Percentiles rank a stretch among this genome's conserved stretches.
These are phyloP conservation scores for Hylomyscus alleni DNA, from an alignment of 2,797 vertebrate species.

Conservation along the genomic window DNA sequence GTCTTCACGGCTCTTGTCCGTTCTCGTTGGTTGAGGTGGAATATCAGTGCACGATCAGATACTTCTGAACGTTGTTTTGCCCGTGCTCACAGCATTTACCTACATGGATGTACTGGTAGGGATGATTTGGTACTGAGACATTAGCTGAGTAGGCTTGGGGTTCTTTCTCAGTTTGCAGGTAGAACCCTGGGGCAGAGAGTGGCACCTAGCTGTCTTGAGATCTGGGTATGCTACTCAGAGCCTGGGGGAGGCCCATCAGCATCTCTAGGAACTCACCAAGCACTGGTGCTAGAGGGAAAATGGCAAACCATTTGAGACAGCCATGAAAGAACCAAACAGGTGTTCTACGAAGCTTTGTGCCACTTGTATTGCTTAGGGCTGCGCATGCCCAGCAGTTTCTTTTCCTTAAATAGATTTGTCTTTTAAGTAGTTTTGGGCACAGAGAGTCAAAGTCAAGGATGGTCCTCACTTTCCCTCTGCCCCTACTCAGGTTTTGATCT, in stretches of 20 bases:
- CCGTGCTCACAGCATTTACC: background rate
- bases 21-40: background rate
- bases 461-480: no score
- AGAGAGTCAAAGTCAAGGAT: no score
- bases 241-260: background rate
- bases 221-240: background rate
- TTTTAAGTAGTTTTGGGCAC: background rate
- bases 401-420: background rate
- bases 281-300: background rate
- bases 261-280: slow-evolving; percentile 22
- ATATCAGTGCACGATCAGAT: no score
- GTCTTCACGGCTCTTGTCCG: background rate
- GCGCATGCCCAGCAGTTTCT: fast-evolving
- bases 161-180: background rate
- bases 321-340: slow-evolving; percentile 35
- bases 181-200: background rate
- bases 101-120: no score
- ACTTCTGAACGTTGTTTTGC: background rate
- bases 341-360: background rate
- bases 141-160: background rate
- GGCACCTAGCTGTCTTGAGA: background rate
- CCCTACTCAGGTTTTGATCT: background rate
- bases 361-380: background rate
- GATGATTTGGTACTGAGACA: background rate
- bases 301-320: slow-evolving; percentile 44